phyloP scores from a whole-genome alignment of 2,888 invertebrate genomes.

The Agrochola lychnidis region DNA sequence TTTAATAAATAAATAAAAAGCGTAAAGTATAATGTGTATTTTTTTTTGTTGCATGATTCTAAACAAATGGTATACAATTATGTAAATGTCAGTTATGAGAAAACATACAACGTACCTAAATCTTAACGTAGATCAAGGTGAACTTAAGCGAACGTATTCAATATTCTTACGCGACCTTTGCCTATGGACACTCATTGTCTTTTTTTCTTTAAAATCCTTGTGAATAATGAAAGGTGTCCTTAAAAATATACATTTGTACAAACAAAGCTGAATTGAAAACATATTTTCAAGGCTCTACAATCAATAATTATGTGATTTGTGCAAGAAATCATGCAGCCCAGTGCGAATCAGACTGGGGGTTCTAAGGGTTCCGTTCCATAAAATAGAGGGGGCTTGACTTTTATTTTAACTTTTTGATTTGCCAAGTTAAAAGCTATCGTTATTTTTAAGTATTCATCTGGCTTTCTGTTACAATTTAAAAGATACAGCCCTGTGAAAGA shows the following conservation, averaged over 20 bases:
- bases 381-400: background rate
- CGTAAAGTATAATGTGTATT: background rate
- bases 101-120: constrained; percentile 54
- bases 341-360: background rate
- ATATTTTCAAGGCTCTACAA: constrained; percentile 57
- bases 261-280: constrained; percentile 79
- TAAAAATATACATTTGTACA: constrained; percentile 82
- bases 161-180: constrained; percentile 82
- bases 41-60: constrained; percentile 6
- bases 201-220: constrained; percentile 85
- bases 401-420: background rate
- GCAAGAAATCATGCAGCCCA: background rate
- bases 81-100: constrained; percentile 56
- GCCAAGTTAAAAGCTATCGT: too few relatives aligned
- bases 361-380: background rate
- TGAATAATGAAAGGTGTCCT: constrained; percentile 86
- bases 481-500: background rate
- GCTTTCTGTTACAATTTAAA: background rate
- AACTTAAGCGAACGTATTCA: constrained; percentile 79
- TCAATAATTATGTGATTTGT: constrained; percentile 13
- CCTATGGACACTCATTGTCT: constrained; percentile 83
- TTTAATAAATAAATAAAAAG: background rate
- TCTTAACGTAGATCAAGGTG: constrained; percentile 82
- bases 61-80: constrained; percentile 36
- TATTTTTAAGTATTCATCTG: background rate